Evolutionary conservation across 2,888 invertebrate genomes (phyloP), one percentile per base, ranked within the genome.

Genomic region (Hyles lineata): DNA sequence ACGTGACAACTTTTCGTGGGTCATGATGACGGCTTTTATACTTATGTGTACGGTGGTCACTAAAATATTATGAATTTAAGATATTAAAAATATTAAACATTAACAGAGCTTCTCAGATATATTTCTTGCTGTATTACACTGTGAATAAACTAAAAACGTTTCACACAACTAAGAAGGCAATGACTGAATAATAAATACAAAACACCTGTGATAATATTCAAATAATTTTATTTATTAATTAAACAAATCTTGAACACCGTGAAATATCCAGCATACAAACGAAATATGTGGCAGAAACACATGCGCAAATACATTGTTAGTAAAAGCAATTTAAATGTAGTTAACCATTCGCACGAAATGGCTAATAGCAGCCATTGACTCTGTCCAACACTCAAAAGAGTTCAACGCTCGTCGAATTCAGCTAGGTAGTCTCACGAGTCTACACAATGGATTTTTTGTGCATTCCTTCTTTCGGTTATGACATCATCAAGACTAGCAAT

Each of bases 361-460:
- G 90, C 90, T 91, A 91, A 91, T 90, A 89, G 89, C 90, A 90
- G 90, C 77, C 90, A 86, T 88, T 90, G 90, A 89, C 90, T 92
- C 83, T 84, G 83, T 83, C 84, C 83, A 87, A 83, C 89, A 85
- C 87, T 89, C 89, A 85, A 90, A 90, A 90, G 93, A 92, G 94
- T 93, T 94, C 94, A 94, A 93, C 91, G 94, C 88, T 90, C 94
- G 91, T 90, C 84, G 87, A 85, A 84, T 84, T 81, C 81, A 82
- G 86, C 88, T 85, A 89, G 89, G 90, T 87, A 88, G 90, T 90
- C 90, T 89, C 93, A 93, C 93, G 92, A 92, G 87, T 90, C 88
- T 89, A 90, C 89, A 94, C 94, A 94, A 94, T 93, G 85, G 91
- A 85, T 90, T 94, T 94, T 94, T 94, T 94, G 91, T 93, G 89